Evolutionary conservation across 1,140 invertebrate species (phyloP).

Genomic region (Charaxes varanes): DNA sequence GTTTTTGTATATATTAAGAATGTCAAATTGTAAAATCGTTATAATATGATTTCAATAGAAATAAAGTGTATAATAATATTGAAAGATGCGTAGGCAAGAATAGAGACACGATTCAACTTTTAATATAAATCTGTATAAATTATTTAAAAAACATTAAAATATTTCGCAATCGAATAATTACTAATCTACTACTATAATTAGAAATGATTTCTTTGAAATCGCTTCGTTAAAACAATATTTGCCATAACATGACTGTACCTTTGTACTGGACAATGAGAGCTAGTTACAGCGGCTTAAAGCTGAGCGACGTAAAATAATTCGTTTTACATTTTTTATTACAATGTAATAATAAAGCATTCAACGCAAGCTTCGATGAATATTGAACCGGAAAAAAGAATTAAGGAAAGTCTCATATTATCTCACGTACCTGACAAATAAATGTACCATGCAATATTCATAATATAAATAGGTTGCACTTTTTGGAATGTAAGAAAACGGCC

Average conservation of each 20-base stretch:
- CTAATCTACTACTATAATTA: conserved; percentile 15
- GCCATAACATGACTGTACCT: conserved; percentile 21
- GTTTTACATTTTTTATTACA: no score
- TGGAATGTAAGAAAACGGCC: no score
- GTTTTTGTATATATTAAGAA: conserved; percentile 32
- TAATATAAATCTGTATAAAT: conserved; percentile 31
- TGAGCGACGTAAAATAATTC: no score
- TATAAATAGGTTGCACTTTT: no score
- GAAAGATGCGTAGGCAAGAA: conserved; percentile 45
- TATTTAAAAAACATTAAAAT: conserved; percentile 20
- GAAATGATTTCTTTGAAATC: conserved; percentile 53
- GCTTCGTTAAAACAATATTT: conserved; percentile 12
- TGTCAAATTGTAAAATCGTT: conserved; percentile 18
- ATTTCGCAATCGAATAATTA: conserved; percentile 15
- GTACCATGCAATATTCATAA: no score
- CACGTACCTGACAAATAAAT: no score
- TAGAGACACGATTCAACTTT: conserved; percentile 37
- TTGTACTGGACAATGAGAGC: conserved; percentile 22
- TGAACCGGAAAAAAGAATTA: no score
- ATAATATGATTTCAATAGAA: conserved; percentile 16
- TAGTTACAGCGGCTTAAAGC: no score
- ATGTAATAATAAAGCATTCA: no score
- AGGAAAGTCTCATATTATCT: no score
- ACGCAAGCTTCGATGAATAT: no score
- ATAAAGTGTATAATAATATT: conserved; percentile 22